phyloP scores from a whole-genome alignment of 2,888 invertebrate species.

The Rhagonycha lutea region DNA sequence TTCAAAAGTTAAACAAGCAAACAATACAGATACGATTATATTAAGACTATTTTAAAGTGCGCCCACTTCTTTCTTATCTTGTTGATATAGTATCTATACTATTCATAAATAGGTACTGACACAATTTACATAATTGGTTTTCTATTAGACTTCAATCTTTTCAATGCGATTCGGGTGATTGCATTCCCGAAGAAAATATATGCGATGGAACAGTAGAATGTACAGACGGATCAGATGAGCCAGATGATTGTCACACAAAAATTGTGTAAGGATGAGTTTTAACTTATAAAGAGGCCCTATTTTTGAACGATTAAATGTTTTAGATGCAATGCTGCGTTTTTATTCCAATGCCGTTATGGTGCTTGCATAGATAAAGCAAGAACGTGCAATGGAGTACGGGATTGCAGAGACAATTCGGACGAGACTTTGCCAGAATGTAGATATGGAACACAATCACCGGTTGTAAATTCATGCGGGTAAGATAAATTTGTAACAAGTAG shows the following conservation, averaged over 20 bases:
- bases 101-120: no score
- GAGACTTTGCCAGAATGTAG: conserved; percentile 47
- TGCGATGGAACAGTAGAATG: conserved; percentile 58
- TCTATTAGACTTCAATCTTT: conserved; percentile 15
- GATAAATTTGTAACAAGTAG: no score
- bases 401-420: conserved; percentile 58
- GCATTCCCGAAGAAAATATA: conserved; percentile 49
- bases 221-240: conserved; percentile 42
- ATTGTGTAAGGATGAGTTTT: conserved; percentile 10
- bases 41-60: no score
- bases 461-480: conserved; percentile 23
- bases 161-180: conserved; percentile 50
- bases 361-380: conserved; percentile 55
- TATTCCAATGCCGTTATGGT: conserved; percentile 59
- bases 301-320: background rate
- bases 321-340: conserved; percentile 52
- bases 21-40: no score
- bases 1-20: no score
- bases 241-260: conserved; percentile 7
- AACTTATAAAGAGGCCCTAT: background rate
- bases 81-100: no score
- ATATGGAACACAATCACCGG: background rate
- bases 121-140: no score
- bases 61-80: no score
- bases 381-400: conserved; percentile 52